These are phyloP conservation scores for Umimayanthus chanpuru DNA, from an alignment of 92 coral and sea anemone species.

Conservation along the genomic window DNA sequence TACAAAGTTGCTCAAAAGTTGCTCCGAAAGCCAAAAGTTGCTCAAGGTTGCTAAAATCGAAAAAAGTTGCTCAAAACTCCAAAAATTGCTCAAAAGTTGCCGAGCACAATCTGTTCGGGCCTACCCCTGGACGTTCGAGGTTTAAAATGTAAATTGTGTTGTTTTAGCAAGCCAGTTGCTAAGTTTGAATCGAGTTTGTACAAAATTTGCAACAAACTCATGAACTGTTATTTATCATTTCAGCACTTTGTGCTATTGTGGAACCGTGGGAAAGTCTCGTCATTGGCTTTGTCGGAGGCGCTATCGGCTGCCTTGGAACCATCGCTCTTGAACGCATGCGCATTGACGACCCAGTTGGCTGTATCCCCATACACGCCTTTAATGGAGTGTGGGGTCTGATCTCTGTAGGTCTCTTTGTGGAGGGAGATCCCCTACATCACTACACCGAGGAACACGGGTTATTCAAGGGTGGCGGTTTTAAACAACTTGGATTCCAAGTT, in stretches of 20 bases:
- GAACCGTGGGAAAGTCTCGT: constrained; percentile 83
- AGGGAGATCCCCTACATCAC: constrained; percentile 58
- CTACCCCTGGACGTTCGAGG: no score
- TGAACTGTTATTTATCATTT: not conserved
- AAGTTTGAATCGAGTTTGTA: no score
- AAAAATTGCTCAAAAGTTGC: no score
- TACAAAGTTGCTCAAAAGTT: no score
- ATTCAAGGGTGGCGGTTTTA: constrained; percentile 76
- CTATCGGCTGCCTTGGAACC: constrained; percentile 65
- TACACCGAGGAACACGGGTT: constrained; percentile 64
- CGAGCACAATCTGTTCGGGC: no score
- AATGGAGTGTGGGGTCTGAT: constrained; percentile 83
- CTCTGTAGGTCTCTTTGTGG: constrained; percentile 77
- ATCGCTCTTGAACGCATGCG: constrained; percentile 64
- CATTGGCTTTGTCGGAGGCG: constrained; percentile 81
- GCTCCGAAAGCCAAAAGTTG: no score
- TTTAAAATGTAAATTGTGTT: no score
- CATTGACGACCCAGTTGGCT: constrained; percentile 90
- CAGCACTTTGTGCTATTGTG: constrained; percentile 81
- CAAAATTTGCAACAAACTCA: no score
- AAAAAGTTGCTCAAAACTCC: no score
- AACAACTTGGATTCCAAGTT: constrained; percentile 69
- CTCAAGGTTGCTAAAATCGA: no score
- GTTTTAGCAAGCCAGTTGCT: no score
- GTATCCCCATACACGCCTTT: constrained; percentile 81